These are phyloP conservation scores for Malacosoma neustria DNA, from an alignment of 2,888 invertebrate species.

Conservation along the genomic window DNA sequence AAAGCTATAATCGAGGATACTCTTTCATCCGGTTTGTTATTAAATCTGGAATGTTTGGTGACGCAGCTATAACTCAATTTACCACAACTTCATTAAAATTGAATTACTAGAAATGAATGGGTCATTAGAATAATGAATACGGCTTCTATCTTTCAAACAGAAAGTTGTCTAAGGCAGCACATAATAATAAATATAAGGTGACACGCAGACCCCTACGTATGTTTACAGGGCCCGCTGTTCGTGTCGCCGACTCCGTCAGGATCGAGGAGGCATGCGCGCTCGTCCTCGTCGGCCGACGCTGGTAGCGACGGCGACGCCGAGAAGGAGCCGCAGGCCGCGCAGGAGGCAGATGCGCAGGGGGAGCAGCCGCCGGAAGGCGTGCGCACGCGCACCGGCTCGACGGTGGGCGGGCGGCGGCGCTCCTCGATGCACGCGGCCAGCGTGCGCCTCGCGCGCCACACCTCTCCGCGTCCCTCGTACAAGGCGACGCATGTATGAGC, in stretches of 20 bases:
- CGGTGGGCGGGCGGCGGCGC: conserved; percentile 30
- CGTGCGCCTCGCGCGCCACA: conserved; percentile 47
- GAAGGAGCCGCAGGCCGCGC: conserved; percentile 10
- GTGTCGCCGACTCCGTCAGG: conserved; percentile 19
- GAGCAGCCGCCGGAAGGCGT: conserved; percentile 12
- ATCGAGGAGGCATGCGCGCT: neutral
- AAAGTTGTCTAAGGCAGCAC: no score
- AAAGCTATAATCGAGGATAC: no score
- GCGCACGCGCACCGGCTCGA: conserved; percentile 11
- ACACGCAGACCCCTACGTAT: no score
- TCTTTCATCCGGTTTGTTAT: no score
- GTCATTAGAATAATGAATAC: no score
- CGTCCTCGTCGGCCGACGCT: conserved; percentile 6
- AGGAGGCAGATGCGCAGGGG: conserved; percentile 11
- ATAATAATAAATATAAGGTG: no score
- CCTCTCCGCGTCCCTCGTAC: neutral
- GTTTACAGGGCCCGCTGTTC: conserved; percentile 34
- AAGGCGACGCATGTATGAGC: neutral
- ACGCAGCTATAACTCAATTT: no score
- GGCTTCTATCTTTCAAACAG: no score
- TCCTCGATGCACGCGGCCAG: conserved; percentile 56
- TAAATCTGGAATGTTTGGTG: no score
- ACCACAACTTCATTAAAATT: no score
- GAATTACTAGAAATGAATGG: no score
- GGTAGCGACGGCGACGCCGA: conserved; percentile 8